Evolutionary conservation across 2,888 invertebrate genomes (phyloP).

Genomic region (Acanthoscelides obtectus): DNA sequence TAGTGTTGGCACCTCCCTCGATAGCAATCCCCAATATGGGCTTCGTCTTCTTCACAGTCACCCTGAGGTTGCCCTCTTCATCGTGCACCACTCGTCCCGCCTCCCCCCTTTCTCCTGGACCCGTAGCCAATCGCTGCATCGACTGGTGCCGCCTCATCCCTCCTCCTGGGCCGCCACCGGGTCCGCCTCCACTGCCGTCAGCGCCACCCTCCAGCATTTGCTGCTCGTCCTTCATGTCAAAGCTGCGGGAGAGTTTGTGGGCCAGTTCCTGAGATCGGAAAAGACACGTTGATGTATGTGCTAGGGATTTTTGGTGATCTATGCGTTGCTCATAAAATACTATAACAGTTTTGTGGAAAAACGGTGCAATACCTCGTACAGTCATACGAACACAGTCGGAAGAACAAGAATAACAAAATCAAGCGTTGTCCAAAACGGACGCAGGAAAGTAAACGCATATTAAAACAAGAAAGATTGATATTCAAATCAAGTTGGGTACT

Average conservation of each 20-base stretch:
- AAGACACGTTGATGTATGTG: background rate
- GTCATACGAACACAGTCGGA: too few species aligned
- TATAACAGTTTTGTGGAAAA: too few species aligned
- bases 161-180: conserved; percentile 50
- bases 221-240: conserved; percentile 84
- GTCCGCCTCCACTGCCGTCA: conserved; percentile 29
- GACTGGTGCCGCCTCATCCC: conserved; percentile 71
- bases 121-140: conserved; percentile 66
- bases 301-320: background rate
- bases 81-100: conserved; percentile 70
- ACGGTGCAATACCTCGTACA: too few species aligned
- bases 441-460: too few species aligned
- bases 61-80: conserved; percentile 82
- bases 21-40: conserved; percentile 94
- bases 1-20: conserved; percentile 95
- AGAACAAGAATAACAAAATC: too few species aligned
- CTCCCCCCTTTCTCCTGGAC: conserved; percentile 46
- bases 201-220: conserved; percentile 61
- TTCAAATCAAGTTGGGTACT: too few species aligned
- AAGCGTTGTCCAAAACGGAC: too few species aligned
- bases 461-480: too few species aligned
- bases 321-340: background rate
- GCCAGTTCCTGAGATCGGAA: conserved; percentile 65
- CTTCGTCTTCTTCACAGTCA: conserved; percentile 89
- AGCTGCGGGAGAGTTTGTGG: conserved; percentile 80